Evolutionary conservation across 2,113 vertebrate species (phyloP).

Genomic region (Salvelinus alpinus): DNA sequence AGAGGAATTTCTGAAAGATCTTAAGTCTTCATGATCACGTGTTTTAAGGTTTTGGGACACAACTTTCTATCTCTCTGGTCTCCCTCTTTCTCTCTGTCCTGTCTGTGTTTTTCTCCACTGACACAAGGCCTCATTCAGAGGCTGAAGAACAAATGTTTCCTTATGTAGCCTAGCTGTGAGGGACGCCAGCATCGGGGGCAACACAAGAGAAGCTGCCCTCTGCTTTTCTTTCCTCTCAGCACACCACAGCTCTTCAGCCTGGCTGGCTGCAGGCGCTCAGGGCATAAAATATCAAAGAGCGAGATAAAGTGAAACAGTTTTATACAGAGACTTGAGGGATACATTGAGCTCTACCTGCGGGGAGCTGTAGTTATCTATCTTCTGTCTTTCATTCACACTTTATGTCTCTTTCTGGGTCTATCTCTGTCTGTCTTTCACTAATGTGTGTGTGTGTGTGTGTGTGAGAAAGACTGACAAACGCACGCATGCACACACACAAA

Average conservation of each 20-base stretch:
- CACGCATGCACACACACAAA: not conserved
- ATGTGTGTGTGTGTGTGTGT: too few relatives aligned
- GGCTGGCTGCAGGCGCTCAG: not conserved
- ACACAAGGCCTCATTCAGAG: slow-evolving; percentile 83
- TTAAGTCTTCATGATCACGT: too few relatives aligned
- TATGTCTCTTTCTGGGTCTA: not conserved
- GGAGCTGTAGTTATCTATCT: not conserved
- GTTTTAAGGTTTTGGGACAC: too few relatives aligned
- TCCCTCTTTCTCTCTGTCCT: slow-evolving; percentile 36
- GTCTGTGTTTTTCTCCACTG: slow-evolving; percentile 58
- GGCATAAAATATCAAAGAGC: not conserved
- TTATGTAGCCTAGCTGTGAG: slow-evolving; percentile 59
- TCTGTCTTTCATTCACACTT: not conserved
- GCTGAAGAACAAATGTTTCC: slow-evolving; percentile 78
- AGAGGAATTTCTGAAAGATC: too few relatives aligned
- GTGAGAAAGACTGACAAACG: not conserved
- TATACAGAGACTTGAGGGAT: too few relatives aligned
- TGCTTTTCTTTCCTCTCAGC: slow-evolving; percentile 15
- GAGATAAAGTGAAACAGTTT: too few relatives aligned
- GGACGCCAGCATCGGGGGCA: slow-evolving; percentile 39
- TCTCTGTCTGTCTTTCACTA: too few relatives aligned
- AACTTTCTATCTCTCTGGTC: slow-evolving; percentile 6
- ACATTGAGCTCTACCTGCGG: too few relatives aligned
- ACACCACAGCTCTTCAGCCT: not conserved
- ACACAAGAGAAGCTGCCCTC: slow-evolving; percentile 67